These are phyloP conservation scores for Ranitomeya imitator DNA, from an alignment of 2,113 vertebrate genomes.

Conservation along the genomic window DNA sequence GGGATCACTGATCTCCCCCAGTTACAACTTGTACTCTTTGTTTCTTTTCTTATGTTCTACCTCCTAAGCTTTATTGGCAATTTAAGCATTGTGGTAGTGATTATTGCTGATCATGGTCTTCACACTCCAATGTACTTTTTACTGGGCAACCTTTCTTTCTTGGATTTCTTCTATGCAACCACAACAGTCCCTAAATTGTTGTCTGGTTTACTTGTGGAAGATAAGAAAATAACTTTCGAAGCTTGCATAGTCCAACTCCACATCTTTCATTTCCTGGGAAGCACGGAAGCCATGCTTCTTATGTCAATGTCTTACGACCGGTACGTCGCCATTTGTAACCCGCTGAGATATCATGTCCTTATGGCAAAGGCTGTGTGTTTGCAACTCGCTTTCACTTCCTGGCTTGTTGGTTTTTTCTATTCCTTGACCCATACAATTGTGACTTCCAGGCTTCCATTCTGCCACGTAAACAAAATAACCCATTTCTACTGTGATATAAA, in stretches of 20 bases:
- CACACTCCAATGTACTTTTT: slow-evolving; percentile 70
- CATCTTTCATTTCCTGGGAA: slow-evolving; percentile 68
- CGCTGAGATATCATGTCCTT: slow-evolving; percentile 25
- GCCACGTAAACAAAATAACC: background rate
- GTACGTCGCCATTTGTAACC: slow-evolving; percentile 48
- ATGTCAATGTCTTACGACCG: slow-evolving; percentile 47
- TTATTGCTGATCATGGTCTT: slow-evolving; percentile 55
- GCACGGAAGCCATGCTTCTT: slow-evolving; percentile 46
- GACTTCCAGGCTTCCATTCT: slow-evolving; percentile 27
- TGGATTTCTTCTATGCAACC: slow-evolving; percentile 64
- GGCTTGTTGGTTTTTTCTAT: slow-evolving; percentile 29
- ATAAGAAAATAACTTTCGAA: slow-evolving; percentile 61
- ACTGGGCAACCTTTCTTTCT: slow-evolving; percentile 63
- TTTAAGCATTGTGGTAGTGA: slow-evolving; percentile 61
- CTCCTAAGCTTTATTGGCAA: slow-evolving; percentile 62
- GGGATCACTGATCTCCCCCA: slow-evolving; percentile 61
- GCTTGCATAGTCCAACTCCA: slow-evolving; percentile 65
- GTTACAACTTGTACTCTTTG: slow-evolving; percentile 62
- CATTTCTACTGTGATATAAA: slow-evolving; percentile 51
- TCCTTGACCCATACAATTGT: slow-evolving; percentile 40
- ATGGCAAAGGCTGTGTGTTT: slow-evolving; percentile 25
- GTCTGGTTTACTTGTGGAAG: slow-evolving; percentile 56
- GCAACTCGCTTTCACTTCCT: background rate
- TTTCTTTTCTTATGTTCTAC: slow-evolving; percentile 61
- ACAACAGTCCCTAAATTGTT: slow-evolving; percentile 66